These are phyloP conservation scores for Poecilobothrus nobilitatus DNA, from an alignment of 2,888 invertebrate species.

Conservation along the genomic window DNA sequence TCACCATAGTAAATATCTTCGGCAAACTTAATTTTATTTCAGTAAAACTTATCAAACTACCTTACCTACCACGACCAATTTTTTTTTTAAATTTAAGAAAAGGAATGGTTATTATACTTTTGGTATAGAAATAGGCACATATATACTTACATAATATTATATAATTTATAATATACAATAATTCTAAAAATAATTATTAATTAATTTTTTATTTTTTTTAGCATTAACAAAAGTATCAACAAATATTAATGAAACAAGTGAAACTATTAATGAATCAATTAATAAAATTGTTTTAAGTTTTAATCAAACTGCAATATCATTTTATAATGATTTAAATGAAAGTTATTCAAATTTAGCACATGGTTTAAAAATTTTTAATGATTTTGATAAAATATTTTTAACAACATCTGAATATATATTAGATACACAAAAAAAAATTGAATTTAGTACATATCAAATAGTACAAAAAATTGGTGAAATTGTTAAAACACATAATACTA, in stretches of 20 bases:
- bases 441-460: constrained; percentile 77
- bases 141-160: no score
- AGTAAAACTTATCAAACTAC: no score
- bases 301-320: constrained; percentile 49
- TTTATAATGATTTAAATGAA: constrained; percentile 48
- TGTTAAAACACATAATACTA: constrained; percentile 55
- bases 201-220: constrained; percentile 24
- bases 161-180: no score
- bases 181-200: not conserved
- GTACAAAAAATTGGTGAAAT: constrained; percentile 64
- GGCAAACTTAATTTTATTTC: no score
- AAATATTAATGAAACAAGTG: constrained; percentile 50
- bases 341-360: constrained; percentile 49
- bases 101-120: no score
- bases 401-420: constrained; percentile 77
- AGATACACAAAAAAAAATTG: constrained; percentile 74
- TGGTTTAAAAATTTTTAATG: constrained; percentile 52
- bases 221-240: constrained; percentile 46
- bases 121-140: no score
- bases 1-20: no score
- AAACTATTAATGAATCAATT: constrained; percentile 45
- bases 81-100: no score
- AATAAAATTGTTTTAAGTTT: constrained; percentile 53
- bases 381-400: constrained; percentile 68
- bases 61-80: no score